Evolutionary conservation across 2,797 vertebrate genomes (phyloP), one percentile per base, ranked within the genome.

Genomic region (Phataginus tricuspis): DNA sequence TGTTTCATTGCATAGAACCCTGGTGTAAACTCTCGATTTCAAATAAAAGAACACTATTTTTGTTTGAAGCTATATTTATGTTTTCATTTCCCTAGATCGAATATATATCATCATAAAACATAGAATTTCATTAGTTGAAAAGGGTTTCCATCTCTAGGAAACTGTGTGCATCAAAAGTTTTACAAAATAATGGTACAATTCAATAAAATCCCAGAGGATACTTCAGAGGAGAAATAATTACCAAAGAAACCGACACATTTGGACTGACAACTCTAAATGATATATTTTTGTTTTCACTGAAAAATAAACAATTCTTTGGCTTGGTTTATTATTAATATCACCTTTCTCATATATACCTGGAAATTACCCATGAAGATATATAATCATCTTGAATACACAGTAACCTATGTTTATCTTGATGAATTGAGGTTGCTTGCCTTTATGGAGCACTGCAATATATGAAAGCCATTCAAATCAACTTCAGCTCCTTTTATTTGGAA

Each of bases 311-410:
- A 42, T 49, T 86, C 80, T 94, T 91, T 95, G 92, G 79, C 74
- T 77, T 97, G 9, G 42, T 97, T 92, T 89, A 71, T 90, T 92
- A 78, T 78, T 92, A 96, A 97, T 97, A 94, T 88, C 45, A 8
- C 79, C 68, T 94, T 86, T 97, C 91, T 96, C 92, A 74, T 90
- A 63, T 64, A 55, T 27, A 29, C 92, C 97, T 94, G 71, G 96
- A 96, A 97, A 97, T 82, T 83, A 75, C 49, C 59, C 93, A 84
- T 91, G 86, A 95, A 92, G 57, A 78, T 85, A 82, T 68, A 63
- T 82, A 96, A 87, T 66, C 34, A n/a, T 51, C 42, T 88, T 85
- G 31, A 95, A 80, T 89, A 74, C 68, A 5, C 4, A 80, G 59
- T 74, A 63, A 7, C 3, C 51, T 88, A 27, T 15, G 27, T 72